Evolutionary conservation across 2,797 vertebrate species (phyloP).

Genomic region (Oreochromis mossambicus): DNA sequence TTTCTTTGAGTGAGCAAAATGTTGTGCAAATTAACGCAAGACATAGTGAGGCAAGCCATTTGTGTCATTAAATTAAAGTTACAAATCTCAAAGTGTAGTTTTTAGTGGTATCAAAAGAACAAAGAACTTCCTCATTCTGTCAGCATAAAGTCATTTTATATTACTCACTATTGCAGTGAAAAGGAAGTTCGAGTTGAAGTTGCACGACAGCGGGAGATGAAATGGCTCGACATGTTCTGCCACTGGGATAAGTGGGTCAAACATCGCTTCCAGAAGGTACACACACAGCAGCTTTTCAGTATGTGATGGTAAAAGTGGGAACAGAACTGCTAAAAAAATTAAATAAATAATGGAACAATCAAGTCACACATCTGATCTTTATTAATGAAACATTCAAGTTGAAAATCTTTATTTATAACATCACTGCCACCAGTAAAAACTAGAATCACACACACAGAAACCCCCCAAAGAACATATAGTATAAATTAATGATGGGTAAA

Average conservation of each 20-base stretch:
- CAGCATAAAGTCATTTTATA: background rate
- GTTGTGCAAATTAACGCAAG: background rate
- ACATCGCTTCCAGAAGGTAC: constrained; percentile 90
- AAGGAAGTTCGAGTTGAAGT: constrained; percentile 81
- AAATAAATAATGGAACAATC: background rate
- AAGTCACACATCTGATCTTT: background rate
- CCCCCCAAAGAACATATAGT: background rate
- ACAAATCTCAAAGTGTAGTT: background rate
- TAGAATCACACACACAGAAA: background rate
- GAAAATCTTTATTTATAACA: background rate
- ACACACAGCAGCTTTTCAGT: background rate
- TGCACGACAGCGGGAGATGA: constrained; percentile 87
- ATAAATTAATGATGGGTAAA: background rate
- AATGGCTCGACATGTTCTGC: constrained; percentile 92
- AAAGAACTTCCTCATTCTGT: background rate
- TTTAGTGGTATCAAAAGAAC: background rate
- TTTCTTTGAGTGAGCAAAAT: background rate
- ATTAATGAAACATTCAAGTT: background rate
- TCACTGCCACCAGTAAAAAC: background rate
- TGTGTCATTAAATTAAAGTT: background rate
- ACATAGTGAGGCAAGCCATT: background rate
- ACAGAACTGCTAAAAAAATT: background rate
- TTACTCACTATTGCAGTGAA: constrained; percentile 69
- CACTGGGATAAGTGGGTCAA: constrained; percentile 92
- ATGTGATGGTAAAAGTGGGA: background rate